phyloP scores from a whole-genome alignment of 1,140 invertebrate genomes.

The Brachionus angularis region DNA sequence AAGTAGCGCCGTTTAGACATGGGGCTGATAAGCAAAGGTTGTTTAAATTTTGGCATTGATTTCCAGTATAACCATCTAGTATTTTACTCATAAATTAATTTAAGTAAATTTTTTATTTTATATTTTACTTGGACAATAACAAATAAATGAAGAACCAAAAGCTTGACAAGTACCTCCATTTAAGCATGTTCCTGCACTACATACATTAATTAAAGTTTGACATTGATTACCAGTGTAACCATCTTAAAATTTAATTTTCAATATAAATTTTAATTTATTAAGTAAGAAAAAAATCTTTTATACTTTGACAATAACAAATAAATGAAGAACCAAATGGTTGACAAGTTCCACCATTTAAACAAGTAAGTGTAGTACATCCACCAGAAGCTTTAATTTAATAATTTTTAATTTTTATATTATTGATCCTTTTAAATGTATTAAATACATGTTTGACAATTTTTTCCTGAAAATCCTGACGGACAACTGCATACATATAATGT shows the following conservation, averaged over 20 bases:
- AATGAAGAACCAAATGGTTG: not conserved
- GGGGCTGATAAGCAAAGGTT: slow-evolving; percentile 61
- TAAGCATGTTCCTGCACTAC: not conserved
- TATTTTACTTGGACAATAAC: not conserved
- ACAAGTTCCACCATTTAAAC: not conserved
- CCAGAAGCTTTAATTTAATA: no score
- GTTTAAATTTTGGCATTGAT: no score
- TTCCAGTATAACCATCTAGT: not conserved
- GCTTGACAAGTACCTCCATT: not conserved
- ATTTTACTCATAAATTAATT: not conserved
- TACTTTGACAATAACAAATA: not conserved
- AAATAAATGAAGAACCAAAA: not conserved
- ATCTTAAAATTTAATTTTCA: no score
- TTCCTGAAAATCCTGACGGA: not conserved
- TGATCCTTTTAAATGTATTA: no score
- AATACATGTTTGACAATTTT: not conserved
- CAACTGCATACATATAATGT: slow-evolving; percentile 6
- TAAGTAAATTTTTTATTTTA: not conserved
- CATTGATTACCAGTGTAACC: not conserved
- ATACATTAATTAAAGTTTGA: not conserved
- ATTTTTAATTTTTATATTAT: no score
- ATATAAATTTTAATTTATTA: no score
- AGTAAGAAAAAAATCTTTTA: no score
- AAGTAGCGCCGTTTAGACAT: slow-evolving; percentile 89
- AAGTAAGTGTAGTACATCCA: not conserved